Percentiles rank a stretch among this genome's conserved stretches.
Evolutionary conservation across 1,140 invertebrate genomes (phyloP).

Genomic region (Drosophila kepulauana): DNA sequence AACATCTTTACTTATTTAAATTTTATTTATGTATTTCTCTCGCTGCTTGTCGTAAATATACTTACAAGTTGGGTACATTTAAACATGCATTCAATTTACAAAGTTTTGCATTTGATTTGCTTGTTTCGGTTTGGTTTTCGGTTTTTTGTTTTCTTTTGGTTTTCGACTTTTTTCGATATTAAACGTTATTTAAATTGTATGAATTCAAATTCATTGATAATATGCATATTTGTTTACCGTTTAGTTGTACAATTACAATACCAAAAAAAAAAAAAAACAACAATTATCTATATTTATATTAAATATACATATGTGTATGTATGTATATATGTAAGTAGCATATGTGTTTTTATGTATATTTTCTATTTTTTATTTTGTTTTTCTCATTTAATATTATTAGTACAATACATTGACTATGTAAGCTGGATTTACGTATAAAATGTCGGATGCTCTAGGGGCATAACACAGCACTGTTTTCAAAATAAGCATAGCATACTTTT

Average conservation of each 20-base stretch:
- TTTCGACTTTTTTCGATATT: constrained; percentile 46
- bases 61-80: constrained; percentile 71
- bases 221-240: constrained; percentile 62
- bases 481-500: background rate
- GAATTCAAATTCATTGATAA: constrained; percentile 80
- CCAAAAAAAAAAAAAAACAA: constrained; percentile 69
- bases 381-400: constrained; percentile 32
- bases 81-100: constrained; percentile 73
- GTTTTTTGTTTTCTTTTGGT: constrained; percentile 22
- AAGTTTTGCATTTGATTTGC: constrained; percentile 52
- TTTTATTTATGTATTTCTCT: constrained; percentile 69
- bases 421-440: constrained; percentile 81
- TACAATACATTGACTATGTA: constrained; percentile 63
- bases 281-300: constrained; percentile 63
- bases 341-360: constrained; percentile 20
- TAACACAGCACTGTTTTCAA: background rate
- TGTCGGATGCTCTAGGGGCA: constrained; percentile 51
- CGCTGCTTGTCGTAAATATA: constrained; percentile 67
- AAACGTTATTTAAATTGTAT: constrained; percentile 71
- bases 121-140: constrained; percentile 16
- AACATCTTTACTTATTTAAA: constrained; percentile 62
- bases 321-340: constrained; percentile 42
- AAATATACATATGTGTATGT: constrained; percentile 41
- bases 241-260: constrained; percentile 64
- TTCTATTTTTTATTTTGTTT: background rate